A percentile compares a stretch with the other conserved stretches of the same genome.
Evolutionary conservation across 1,140 invertebrate genomes (phyloP).

Genomic region (Cecropterus lyciades): DNA sequence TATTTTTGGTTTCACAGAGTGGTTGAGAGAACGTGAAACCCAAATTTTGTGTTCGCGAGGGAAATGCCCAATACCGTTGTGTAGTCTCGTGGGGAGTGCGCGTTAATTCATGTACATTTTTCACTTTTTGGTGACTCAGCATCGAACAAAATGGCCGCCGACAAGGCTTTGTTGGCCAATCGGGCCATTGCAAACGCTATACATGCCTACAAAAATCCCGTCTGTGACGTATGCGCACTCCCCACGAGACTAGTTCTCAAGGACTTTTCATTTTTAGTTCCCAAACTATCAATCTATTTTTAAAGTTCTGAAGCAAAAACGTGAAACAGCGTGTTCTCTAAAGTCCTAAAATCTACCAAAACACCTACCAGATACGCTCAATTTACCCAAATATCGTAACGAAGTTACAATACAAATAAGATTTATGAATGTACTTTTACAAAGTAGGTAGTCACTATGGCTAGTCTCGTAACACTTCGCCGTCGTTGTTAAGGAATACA

Average conservation of each 20-base stretch:
- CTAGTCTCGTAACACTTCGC: slow-evolving; percentile 67
- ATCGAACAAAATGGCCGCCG: slow-evolving; percentile 83
- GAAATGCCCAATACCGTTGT: slow-evolving; percentile 84
- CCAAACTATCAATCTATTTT: slow-evolving; percentile 58
- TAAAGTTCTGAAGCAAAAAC: slow-evolving; percentile 32
- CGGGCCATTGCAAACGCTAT: slow-evolving; percentile 60
- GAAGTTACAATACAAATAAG: slow-evolving; percentile 59
- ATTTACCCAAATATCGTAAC: slow-evolving; percentile 13
- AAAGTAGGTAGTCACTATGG: slow-evolving; percentile 77
- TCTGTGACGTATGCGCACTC: slow-evolving; percentile 78
- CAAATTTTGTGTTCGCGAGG: slow-evolving; percentile 83
- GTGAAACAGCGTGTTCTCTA: background rate
- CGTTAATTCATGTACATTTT: slow-evolving; percentile 82
- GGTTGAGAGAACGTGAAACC: slow-evolving; percentile 77
- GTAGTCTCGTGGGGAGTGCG: slow-evolving; percentile 82
- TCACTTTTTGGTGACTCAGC: slow-evolving; percentile 84
- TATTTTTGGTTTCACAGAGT: slow-evolving; percentile 60
- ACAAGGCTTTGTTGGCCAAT: slow-evolving; percentile 82
- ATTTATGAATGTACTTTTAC: slow-evolving; percentile 80
- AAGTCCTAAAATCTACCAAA: slow-evolving; percentile 6
- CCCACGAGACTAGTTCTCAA: slow-evolving; percentile 84
- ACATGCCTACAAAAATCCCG: slow-evolving; percentile 82
- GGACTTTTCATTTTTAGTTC: slow-evolving; percentile 82
- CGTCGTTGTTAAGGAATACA: slow-evolving; percentile 36
- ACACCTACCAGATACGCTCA: background rate